Percentiles rank a stretch among this genome's conserved stretches.
Evolutionary conservation across 2,888 invertebrate species (phyloP).

Genomic region (Hydrotaea diabolus): DNA sequence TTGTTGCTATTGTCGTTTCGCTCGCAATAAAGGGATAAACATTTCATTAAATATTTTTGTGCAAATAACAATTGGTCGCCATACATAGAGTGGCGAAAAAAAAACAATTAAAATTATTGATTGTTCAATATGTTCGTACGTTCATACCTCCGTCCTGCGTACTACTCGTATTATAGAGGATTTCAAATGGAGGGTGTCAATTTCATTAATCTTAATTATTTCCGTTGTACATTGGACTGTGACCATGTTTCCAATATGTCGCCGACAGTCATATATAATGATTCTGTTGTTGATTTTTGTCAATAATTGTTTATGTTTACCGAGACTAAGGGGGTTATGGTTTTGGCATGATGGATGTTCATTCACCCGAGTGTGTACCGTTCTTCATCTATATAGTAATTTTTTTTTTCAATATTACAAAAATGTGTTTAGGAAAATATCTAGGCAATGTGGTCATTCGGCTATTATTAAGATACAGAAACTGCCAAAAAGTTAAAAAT

Average conservation of each 20-base stretch:
- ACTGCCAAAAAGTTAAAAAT: too few relatives aligned
- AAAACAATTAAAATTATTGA: conserved; percentile 61
- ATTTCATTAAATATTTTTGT: conserved; percentile 38
- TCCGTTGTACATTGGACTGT: conserved; percentile 1
- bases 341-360: background rate
- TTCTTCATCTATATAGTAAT: too few relatives aligned
- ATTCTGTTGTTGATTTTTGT: conserved; percentile 20
- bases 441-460: too few relatives aligned
- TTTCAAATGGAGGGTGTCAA: conserved; percentile 18
- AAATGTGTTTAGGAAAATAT: too few relatives aligned
- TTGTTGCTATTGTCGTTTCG: background rate
- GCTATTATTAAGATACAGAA: too few relatives aligned
- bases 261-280: conserved; percentile 36
- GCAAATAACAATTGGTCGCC: conserved; percentile 14
- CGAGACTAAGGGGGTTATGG: background rate
- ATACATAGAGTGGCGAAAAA: background rate
- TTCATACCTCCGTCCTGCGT: background rate
- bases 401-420: too few relatives aligned
- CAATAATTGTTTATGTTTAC: conserved; percentile 30
- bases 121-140: conserved; percentile 15
- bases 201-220: conserved; percentile 62
- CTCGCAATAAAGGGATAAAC: background rate
- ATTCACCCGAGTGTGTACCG: too few relatives aligned
- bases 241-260: conserved; percentile 57
- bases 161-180: background rate